Percentiles rank a stretch among this genome's conserved stretches.
These are phyloP conservation scores for Trachemys scripta DNA, from an alignment of 2,113 vertebrate genomes.

Conservation along the genomic window DNA sequence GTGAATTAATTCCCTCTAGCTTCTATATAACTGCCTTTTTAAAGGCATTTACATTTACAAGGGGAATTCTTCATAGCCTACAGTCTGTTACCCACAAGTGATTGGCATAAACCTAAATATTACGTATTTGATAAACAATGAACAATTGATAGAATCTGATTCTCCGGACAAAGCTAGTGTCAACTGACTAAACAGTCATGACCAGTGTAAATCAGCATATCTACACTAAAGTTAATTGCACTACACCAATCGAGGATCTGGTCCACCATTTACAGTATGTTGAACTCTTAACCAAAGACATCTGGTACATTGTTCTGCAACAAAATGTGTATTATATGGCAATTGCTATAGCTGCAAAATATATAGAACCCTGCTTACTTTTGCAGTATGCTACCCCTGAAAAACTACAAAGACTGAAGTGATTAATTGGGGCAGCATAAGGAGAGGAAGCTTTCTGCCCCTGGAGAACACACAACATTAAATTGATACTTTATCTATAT, in stretches of 20 bases:
- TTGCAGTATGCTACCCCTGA: not conserved
- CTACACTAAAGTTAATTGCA: not conserved
- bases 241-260: not conserved
- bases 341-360: not conserved
- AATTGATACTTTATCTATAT: not conserved
- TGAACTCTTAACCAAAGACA: not conserved
- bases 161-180: not conserved
- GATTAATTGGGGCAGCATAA: not conserved
- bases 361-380: not conserved
- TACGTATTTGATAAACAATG: not conserved
- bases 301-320: not conserved
- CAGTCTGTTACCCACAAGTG: accelerated
- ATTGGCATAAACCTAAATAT: not conserved
- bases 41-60: not conserved
- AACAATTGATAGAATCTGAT: not conserved
- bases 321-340: not conserved
- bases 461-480: not conserved
- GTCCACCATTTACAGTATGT: not conserved
- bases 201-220: not conserved
- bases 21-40: not conserved
- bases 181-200: not conserved
- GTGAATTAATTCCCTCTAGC: not conserved
- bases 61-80: not conserved
- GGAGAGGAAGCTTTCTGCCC: not conserved
- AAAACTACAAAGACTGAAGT: not conserved